A percentile compares a stretch with the other conserved stretches of the same genome.
phyloP scores from a whole-genome alignment of 2,113 vertebrate genomes.

The Trinectes maculatus region DNA sequence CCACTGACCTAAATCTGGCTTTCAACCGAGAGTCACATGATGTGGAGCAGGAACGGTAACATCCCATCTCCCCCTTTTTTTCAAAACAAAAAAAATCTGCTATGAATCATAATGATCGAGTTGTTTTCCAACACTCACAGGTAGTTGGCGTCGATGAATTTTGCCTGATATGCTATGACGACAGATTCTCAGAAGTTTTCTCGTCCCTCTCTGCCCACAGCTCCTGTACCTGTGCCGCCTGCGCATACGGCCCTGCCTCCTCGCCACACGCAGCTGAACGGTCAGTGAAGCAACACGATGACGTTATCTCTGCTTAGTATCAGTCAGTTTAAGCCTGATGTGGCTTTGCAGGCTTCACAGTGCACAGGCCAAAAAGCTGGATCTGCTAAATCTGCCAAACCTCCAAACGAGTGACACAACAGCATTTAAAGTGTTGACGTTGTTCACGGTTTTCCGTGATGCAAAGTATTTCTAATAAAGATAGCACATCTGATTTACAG shows the following conservation, averaged over 20 bases:
- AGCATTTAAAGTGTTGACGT: slow-evolving; percentile 5
- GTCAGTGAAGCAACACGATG: slow-evolving; percentile 71
- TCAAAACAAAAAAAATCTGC: too few relatives aligned
- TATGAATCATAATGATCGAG: neutral
- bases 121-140: too few relatives aligned
- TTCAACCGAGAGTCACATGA: slow-evolving; percentile 28
- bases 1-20: slow-evolving; percentile 63
- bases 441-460: slow-evolving; percentile 10
- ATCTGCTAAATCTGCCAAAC: slow-evolving; percentile 10
- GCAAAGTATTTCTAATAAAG: neutral
- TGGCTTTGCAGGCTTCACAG: slow-evolving; percentile 52
- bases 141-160: too few relatives aligned
- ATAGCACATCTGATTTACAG: neutral
- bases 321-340: slow-evolving; percentile 48
- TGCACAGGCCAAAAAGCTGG: slow-evolving; percentile 34
- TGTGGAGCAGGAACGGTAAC: neutral
- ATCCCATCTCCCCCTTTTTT: neutral
- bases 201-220: neutral
- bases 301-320: slow-evolving; percentile 73
- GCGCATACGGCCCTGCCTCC: slow-evolving; percentile 52
- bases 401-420: neutral
- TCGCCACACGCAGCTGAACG: slow-evolving; percentile 53
- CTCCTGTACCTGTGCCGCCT: slow-evolving; percentile 24
- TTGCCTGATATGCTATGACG: too few relatives aligned
- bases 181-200: neutral